phyloP scores from a whole-genome alignment of 1,140 invertebrate genomes.

The Cotesia glomerata region DNA sequence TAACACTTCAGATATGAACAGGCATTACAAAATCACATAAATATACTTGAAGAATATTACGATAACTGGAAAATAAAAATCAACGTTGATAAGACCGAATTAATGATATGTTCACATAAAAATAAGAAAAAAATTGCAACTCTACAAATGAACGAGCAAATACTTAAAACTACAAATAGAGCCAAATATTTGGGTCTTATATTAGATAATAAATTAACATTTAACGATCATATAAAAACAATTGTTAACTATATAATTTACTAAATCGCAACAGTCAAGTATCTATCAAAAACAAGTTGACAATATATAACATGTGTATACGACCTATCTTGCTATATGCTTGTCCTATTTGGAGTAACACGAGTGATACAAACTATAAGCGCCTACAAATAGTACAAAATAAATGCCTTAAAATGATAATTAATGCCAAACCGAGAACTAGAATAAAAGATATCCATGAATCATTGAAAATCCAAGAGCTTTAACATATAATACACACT shows the following conservation, averaged over 20 bases:
- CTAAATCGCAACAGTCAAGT: constrained; percentile 7
- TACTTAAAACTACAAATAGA: constrained; percentile 9
- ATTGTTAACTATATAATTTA: constrained; percentile 6
- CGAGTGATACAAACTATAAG: constrained; percentile 22
- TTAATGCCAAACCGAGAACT: neutral
- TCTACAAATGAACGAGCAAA: constrained; percentile 40
- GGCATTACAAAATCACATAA: no score
- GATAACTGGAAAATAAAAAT: no score
- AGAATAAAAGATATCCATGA: constrained; percentile 1
- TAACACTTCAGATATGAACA: no score
- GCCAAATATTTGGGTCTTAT: constrained; percentile 17
- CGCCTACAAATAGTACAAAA: constrained; percentile 32
- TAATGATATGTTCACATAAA: constrained; percentile 27
- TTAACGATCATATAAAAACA: constrained; percentile 1
- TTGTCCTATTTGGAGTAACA: constrained; percentile 29
- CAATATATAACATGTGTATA: constrained; percentile 22
- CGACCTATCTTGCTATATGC: constrained; percentile 31
- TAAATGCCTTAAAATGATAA: constrained; percentile 25
- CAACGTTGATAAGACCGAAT: constrained; percentile 40
- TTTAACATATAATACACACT: no score
- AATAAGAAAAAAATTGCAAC: neutral
- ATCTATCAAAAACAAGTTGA: constrained; percentile 22
- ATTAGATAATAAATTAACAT: constrained; percentile 15
- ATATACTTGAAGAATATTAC: no score
- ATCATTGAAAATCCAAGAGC: neutral